Evolutionary conservation across 2,113 vertebrate species (phyloP).

Genomic region (Bagarius yarrelli): DNA sequence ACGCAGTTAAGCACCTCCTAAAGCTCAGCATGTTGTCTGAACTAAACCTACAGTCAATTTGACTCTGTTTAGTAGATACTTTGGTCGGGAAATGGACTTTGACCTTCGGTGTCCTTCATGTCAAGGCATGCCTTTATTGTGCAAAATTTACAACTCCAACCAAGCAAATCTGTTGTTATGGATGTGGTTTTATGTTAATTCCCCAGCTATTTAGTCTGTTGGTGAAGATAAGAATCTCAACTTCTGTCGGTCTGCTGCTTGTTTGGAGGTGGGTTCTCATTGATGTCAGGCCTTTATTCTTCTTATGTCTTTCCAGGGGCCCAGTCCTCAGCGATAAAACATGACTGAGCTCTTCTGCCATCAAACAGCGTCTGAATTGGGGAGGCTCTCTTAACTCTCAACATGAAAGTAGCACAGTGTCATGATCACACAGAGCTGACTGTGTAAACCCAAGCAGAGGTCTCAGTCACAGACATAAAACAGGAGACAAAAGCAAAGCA

Average conservation of each 20-base stretch:
- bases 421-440: conserved; percentile 55
- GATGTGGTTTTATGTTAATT: conserved; percentile 1
- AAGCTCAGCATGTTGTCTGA: conserved; percentile 8
- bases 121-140: neutral
- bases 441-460: conserved; percentile 59
- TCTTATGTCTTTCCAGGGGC: conserved; percentile 56
- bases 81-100: neutral
- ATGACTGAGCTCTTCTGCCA: conserved; percentile 62
- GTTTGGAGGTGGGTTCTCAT: conserved; percentile 28
- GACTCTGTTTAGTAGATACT: neutral
- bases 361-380: conserved; percentile 72
- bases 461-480: conserved; percentile 62
- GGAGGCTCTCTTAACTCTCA: conserved; percentile 58
- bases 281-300: conserved; percentile 39
- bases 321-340: conserved; percentile 59
- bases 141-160: conserved; percentile 5
- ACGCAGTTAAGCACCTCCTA: neutral
- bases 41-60: conserved; percentile 9
- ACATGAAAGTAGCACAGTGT: conserved; percentile 69
- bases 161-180: neutral
- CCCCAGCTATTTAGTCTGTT: neutral
- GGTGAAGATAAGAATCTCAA: conserved; percentile 12
- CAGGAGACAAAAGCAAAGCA: conserved; percentile 63
- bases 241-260: conserved; percentile 11
- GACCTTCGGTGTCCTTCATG: neutral